phyloP scores from a whole-genome alignment of 1,140 invertebrate species.

The Phenacoccus solenopsis region DNA sequence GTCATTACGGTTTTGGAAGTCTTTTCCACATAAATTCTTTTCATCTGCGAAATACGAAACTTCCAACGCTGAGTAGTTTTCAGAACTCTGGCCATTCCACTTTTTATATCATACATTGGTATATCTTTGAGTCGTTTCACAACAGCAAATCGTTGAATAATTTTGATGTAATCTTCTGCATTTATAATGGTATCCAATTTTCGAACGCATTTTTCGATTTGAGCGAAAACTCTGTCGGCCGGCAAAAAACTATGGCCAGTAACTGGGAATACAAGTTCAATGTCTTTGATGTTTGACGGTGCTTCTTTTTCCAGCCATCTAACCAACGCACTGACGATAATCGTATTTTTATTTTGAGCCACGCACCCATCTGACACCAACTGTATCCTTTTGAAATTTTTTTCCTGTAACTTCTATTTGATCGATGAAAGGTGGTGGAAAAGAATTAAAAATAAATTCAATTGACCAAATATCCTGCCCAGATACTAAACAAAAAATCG shows the following conservation, averaged over 20 bases:
- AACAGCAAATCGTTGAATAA: conserved; percentile 18
- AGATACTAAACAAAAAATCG: too few species aligned
- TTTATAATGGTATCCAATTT: conserved; percentile 25
- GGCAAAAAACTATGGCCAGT: conserved; percentile 6
- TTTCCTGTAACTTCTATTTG: too few species aligned
- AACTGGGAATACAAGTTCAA: conserved; percentile 20
- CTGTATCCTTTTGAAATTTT: conserved; percentile 11
- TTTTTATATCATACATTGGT: too few species aligned
- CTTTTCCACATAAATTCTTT: too few species aligned
- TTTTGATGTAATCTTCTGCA: conserved; percentile 21
- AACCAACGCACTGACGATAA: conserved; percentile 1
- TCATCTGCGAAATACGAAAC: too few species aligned
- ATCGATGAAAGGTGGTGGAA: too few species aligned
- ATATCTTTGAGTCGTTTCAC: conserved; percentile 1
- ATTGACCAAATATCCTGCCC: too few species aligned
- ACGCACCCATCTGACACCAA: conserved; percentile 19
- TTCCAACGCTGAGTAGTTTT: too few species aligned
- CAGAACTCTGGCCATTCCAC: too few species aligned
- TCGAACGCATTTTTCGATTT: conserved; percentile 27
- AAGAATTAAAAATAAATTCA: too few species aligned
- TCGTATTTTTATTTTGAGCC: conserved; percentile 21
- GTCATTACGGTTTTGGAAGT: too few species aligned
- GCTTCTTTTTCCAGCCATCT: conserved; percentile 5
- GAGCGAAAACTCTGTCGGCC: conserved; percentile 29
- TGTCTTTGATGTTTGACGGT: conserved; percentile 25